phyloP scores from a whole-genome alignment of 2,888 invertebrate genomes.

The Morinoia aosen region DNA sequence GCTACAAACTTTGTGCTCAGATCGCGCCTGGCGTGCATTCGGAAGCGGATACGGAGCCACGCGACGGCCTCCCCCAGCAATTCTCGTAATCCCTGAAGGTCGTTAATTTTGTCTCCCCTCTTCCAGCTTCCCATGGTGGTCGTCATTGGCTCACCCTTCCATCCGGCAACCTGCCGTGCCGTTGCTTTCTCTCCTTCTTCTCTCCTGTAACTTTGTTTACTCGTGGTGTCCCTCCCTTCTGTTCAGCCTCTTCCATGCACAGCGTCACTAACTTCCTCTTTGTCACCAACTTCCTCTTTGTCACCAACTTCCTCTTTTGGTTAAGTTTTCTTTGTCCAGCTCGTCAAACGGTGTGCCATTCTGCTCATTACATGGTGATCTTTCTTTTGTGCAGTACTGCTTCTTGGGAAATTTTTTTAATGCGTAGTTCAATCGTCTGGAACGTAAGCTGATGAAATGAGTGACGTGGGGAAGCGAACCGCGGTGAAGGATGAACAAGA shows the following conservation, averaged over 20 bases:
- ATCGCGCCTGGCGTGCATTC: slow-evolving; percentile 8
- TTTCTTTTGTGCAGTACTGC: neutral
- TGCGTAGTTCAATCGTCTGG: neutral
- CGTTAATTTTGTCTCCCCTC: slow-evolving; percentile 51
- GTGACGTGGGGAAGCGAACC: neutral
- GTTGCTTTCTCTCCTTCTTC: neutral
- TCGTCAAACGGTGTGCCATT: neutral
- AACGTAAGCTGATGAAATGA: neutral
- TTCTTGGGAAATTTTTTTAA: neutral
- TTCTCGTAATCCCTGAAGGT: slow-evolving; percentile 39
- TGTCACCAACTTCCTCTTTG: neutral
- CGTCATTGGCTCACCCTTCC: slow-evolving; percentile 32
- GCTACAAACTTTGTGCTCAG: neutral
- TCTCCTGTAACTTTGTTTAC: neutral
- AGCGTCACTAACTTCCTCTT: neutral
- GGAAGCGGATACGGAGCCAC: slow-evolving; percentile 33
- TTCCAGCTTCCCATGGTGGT: slow-evolving; percentile 23
- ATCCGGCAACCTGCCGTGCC: neutral
- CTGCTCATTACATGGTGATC: neutral
- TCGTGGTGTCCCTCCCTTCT: neutral
- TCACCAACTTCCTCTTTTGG: neutral
- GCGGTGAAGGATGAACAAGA: neutral
- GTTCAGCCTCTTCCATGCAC: neutral
- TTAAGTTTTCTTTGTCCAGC: neutral
- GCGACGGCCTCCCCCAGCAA: neutral